Evolutionary conservation across 2,797 vertebrate genomes (phyloP).

Genomic region (Benthosema pterotum): DNA sequence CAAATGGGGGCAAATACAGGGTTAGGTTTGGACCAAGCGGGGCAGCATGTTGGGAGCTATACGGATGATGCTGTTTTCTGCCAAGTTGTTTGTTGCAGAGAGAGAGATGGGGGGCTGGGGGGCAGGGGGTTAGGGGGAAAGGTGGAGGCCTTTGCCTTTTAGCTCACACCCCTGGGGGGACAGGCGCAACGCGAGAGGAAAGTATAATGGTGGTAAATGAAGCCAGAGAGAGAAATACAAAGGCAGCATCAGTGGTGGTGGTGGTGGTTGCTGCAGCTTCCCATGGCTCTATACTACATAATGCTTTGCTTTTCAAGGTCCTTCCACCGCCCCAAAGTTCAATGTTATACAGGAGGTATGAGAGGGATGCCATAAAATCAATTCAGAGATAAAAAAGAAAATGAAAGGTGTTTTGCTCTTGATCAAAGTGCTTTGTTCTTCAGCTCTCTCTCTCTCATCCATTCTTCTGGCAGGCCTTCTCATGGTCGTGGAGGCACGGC

Average conservation of each 20-base stretch:
- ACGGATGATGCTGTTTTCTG: no score
- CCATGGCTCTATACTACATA: constrained; percentile 33
- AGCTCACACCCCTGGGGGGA: no score
- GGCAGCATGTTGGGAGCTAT: no score
- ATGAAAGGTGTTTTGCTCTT: constrained; percentile 64
- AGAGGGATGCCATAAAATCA: constrained; percentile 72
- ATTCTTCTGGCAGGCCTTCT: constrained; percentile 31
- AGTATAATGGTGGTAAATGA: constrained; percentile 41
- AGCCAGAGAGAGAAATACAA: constrained; percentile 39
- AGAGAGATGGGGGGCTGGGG: background rate
- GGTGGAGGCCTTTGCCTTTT: no score
- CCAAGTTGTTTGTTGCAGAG: no score
- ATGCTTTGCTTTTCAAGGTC: constrained; percentile 53
- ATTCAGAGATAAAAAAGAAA: constrained; percentile 69
- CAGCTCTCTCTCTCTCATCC: constrained; percentile 28
- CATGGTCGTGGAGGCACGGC: constrained; percentile 25
- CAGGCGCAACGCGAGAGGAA: constrained; percentile 25
- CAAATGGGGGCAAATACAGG: no score
- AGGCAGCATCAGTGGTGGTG: no score
- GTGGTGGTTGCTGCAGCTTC: constrained; percentile 54
- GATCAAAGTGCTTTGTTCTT: constrained; percentile 68
- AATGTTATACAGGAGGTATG: constrained; percentile 68
- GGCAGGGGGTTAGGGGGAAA: background rate
- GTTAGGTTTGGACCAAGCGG: no score
- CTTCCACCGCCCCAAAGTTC: constrained; percentile 62